Conservation (phyloP, 1,140 invertebrate genomes). For the Parasteatoda tepidariorum region DNA sequence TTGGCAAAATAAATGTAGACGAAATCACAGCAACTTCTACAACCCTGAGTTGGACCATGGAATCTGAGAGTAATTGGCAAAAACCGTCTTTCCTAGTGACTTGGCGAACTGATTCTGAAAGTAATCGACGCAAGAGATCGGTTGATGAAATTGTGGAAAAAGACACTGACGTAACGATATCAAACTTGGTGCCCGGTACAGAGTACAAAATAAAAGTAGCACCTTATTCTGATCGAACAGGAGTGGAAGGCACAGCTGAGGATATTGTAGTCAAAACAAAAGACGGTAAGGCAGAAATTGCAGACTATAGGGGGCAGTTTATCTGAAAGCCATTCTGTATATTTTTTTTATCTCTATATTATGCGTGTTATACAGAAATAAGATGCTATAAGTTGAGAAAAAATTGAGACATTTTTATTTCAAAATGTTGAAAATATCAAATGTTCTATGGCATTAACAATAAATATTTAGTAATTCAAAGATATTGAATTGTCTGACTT, state of each 20-base stretch:
- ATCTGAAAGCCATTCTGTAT: not conserved
- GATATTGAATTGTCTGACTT: no score
- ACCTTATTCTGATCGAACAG: not conserved
- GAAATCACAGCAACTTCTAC: not conserved
- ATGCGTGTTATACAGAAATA: no score
- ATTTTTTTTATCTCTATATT: no score
- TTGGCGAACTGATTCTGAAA: not conserved
- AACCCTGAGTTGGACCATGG: not conserved
- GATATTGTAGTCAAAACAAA: not conserved
- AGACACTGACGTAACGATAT: not conserved
- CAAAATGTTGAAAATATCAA: no score
- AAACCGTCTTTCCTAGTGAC: constrained; percentile 27
- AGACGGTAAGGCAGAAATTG: not conserved
- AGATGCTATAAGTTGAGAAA: no score
- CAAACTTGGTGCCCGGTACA: constrained; percentile 2
- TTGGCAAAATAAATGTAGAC: constrained; percentile 7
- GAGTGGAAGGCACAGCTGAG: not conserved
- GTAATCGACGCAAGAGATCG: not conserved
- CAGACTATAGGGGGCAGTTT: not conserved
- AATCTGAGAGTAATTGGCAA: not conserved
- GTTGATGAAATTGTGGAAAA: not conserved
- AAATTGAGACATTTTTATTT: no score
- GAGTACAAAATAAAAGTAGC: constrained; percentile 4
- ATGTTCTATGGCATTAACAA: no score
- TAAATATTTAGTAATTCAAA: no score